Evolutionary conservation across 1,140 invertebrate genomes (phyloP), one percentile per base, ranked within the genome.

Genomic region (Polypedilum vanderplanki): DNA sequence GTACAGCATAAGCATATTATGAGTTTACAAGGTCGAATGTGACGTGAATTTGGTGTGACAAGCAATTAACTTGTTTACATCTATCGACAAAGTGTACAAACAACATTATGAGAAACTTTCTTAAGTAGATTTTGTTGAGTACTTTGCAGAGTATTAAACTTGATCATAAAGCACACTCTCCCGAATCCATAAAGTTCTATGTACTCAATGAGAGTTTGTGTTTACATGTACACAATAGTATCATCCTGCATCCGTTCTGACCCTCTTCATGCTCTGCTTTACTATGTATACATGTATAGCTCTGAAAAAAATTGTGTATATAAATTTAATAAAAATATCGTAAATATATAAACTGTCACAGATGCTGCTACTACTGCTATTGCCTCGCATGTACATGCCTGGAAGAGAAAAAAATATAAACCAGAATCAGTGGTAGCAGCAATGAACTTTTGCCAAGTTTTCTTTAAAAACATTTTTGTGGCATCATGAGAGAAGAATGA

Each of bases 281-380:
- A 15, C 24, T 57, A 15, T 57, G 4, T 57, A 12, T 57, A 4
- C 8, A 8, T n/a, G 4, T 12, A 57, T 57, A 57, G 12, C n/a
- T 57, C 10, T 57, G 4, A 0, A n/a, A 15, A 57, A 57, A 57
- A 57, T 57, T n/a, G n/a, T n/a, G n/a, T n/a, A 7, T 18, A 70
- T 70, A 70, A 70, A 70, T 70, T 70, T 70, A 22, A 70, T 70
- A 22, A 70, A 70, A 20, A 70, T 70, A 70, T 22, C 17, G 17
- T 22, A 70, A 20, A 70, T 20, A 70, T 70, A 70, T 70, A 20
- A 20, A 70, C 65, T 18, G 65, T 22, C 20, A 70, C 65, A 70
- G 65, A 70, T 70, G 65, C 17, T 70, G 18, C 65, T 57, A 15
- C 15, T 46, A 12, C n/a, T 12, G 46, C 46, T 12, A 57, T 33